Evolutionary conservation across 92 coral and sea anemone species (phyloP).

Genomic region (Porites divaricata): DNA sequence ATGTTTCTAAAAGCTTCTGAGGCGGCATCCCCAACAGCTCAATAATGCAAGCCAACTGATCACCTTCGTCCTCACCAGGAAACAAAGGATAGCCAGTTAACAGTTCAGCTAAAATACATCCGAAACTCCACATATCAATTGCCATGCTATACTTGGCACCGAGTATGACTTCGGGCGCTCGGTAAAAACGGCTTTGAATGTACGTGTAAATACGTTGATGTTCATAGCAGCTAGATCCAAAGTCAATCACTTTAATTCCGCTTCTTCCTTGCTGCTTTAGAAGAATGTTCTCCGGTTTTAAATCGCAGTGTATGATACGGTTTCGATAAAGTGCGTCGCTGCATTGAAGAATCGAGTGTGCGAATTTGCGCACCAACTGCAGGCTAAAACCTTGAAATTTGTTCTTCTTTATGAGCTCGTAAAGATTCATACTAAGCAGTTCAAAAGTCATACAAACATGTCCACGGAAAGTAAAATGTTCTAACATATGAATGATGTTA

Average conservation of each 20-base stretch:
- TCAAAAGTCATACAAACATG: slow-evolving; percentile 99
- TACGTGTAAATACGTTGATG: slow-evolving; percentile 97
- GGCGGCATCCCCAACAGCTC: slow-evolving; percentile 94
- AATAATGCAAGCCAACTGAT: slow-evolving; percentile 97
- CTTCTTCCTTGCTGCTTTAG: slow-evolving; percentile 98
- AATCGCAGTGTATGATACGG: slow-evolving; percentile 95
- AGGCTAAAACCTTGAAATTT: slow-evolving; percentile 98
- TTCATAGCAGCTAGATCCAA: slow-evolving; percentile 98
- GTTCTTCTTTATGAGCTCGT: slow-evolving; percentile 96
- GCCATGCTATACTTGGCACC: slow-evolving; percentile 98
- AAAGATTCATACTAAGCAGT: slow-evolving; percentile 95
- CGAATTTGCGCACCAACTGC: slow-evolving; percentile 95
- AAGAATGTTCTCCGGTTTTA: slow-evolving; percentile 97
- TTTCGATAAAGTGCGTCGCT: slow-evolving; percentile 91
- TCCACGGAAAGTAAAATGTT: slow-evolving; percentile 92
- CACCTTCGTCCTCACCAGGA: slow-evolving; percentile 99
- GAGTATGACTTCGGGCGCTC: slow-evolving; percentile 98
- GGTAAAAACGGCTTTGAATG: slow-evolving; percentile 97
- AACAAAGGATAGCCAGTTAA: slow-evolving; percentile 96
- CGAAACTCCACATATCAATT: slow-evolving; percentile 99
- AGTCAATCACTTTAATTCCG: slow-evolving; percentile 98
- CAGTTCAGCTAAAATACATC: slow-evolving; percentile 97
- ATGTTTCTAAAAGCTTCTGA: slow-evolving; percentile 77
- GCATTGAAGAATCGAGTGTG: slow-evolving; percentile 97
- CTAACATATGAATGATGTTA: slow-evolving; percentile 95